Evolutionary conservation across 2,113 vertebrate species (phyloP).

Genomic region (Serilophus lunatus): DNA sequence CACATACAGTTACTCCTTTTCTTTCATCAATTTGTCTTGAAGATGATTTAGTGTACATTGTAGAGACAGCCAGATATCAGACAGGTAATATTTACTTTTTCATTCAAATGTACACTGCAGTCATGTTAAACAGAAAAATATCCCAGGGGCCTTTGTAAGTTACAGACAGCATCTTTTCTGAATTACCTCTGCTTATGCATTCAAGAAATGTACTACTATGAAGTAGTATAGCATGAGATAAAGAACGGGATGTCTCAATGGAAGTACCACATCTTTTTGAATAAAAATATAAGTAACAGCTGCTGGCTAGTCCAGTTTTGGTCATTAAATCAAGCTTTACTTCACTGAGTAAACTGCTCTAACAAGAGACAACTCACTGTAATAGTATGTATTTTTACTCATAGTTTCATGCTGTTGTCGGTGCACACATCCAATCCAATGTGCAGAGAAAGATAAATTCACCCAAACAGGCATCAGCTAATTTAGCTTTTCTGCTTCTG

Average conservation of each 20-base stretch:
- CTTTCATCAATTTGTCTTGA: neutral
- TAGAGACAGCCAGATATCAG: neutral
- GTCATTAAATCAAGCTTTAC: constrained; percentile 3
- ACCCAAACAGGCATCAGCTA: neutral
- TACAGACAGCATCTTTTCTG: neutral
- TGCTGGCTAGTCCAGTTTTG: neutral
- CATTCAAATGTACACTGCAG: neutral
- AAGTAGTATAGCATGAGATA: neutral
- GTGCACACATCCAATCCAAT: neutral
- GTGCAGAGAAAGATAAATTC: neutral
- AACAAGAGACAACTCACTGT: neutral
- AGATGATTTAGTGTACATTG: neutral
- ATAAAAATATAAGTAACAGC: neutral
- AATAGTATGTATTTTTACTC: neutral
- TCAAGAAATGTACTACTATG: neutral
- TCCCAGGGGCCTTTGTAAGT: neutral
- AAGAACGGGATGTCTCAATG: neutral
- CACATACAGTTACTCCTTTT: neutral
- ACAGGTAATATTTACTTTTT: neutral
- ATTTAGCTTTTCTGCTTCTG: neutral
- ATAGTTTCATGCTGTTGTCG: neutral
- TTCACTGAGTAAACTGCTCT: neutral
- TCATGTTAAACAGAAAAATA: neutral
- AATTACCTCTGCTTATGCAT: neutral
- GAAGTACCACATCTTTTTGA: neutral